These are phyloP conservation scores for Pogonocichla stellata DNA, from an alignment of 2,113 vertebrate genomes.

Conservation along the genomic window DNA sequence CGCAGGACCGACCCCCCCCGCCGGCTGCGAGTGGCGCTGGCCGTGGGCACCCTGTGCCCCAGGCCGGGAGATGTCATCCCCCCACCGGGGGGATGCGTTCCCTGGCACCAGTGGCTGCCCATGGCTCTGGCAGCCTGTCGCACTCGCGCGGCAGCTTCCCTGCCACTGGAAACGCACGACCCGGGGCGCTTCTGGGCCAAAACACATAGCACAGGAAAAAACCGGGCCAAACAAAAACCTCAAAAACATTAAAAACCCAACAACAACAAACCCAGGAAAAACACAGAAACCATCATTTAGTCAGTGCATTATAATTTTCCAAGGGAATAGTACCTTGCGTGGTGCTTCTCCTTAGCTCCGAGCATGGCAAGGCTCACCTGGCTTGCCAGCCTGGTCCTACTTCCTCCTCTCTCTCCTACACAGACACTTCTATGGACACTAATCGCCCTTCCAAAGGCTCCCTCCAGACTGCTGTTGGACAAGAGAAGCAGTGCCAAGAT, in stretches of 20 bases:
- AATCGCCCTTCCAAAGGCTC: neutral
- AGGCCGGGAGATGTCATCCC: neutral
- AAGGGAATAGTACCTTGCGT: fast-evolving
- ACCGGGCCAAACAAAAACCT: neutral
- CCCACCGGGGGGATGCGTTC: neutral
- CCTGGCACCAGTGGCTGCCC: neutral
- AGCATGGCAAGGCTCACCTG: neutral
- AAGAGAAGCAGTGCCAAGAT: neutral
- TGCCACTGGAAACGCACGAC: neutral
- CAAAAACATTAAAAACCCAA: neutral
- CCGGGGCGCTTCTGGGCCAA: fast-evolving
- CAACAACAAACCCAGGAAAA: neutral
- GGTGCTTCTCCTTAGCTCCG: neutral
- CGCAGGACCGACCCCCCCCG: neutral
- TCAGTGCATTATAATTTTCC: neutral
- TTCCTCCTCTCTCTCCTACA: neutral
- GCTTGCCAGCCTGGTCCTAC: neutral
- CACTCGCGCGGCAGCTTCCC: neutral
- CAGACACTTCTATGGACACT: neutral
- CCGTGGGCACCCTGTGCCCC: neutral
- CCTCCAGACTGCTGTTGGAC: neutral
- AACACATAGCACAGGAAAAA: neutral
- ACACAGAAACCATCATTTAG: fast-evolving
- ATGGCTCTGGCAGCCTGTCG: neutral
- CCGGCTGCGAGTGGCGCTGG: neutral